Percentiles rank a stretch among this genome's conserved stretches.
phyloP scores from a whole-genome alignment of 1,140 invertebrate species.

The Asbolus verrucosus region DNA sequence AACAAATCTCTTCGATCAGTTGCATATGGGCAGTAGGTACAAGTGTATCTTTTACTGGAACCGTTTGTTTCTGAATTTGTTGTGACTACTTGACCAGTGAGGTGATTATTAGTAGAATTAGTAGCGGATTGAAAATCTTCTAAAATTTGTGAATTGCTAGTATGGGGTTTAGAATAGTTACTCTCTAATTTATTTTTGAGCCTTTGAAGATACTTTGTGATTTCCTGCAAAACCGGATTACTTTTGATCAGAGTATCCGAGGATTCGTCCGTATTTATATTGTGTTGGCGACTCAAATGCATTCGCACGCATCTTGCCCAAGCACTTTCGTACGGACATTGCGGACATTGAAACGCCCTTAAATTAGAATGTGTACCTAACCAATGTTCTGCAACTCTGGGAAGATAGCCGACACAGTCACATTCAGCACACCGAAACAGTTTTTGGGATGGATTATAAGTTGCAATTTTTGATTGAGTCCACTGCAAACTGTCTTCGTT shows the following conservation, averaged over 20 bases:
- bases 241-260: constrained; percentile 73
- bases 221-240: constrained; percentile 80
- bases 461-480: constrained; percentile 78
- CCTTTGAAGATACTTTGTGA: constrained; percentile 77
- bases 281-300: constrained; percentile 78
- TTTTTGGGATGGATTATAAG: constrained; percentile 78
- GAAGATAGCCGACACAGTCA: constrained; percentile 82
- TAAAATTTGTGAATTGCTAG: constrained; percentile 49
- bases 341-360: constrained; percentile 78
- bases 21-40: constrained; percentile 87
- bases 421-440: constrained; percentile 82
- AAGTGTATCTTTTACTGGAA: constrained; percentile 81
- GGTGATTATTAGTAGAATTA: constrained; percentile 39
- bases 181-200: constrained; percentile 74
- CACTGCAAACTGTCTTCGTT: constrained; percentile 76
- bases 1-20: constrained; percentile 94
- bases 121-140: constrained; percentile 40
- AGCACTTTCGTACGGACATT: constrained; percentile 79
- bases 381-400: constrained; percentile 86
- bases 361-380: constrained; percentile 83
- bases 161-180: constrained; percentile 55
- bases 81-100: constrained; percentile 48
- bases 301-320: constrained; percentile 81
- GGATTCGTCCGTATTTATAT: constrained; percentile 72
- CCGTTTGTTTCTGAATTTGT: constrained; percentile 55